phyloP scores from a whole-genome alignment of 2,888 invertebrate species.

The Parapristionchus giblindavisi region DNA sequence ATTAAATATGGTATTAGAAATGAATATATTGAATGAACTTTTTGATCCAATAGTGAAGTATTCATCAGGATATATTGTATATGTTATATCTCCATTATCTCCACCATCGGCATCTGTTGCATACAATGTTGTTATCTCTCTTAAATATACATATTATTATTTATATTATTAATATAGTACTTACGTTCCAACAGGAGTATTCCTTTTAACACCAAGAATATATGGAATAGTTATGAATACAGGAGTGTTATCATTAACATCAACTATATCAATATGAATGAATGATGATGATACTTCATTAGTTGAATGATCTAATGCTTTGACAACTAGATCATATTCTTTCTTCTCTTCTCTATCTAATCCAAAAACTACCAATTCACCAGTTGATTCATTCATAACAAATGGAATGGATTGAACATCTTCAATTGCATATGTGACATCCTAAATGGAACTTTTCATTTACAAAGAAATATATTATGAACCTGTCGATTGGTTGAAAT shows the following conservation, averaged over 20 bases:
- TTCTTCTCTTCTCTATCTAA: slow-evolving; percentile 31
- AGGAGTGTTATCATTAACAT: slow-evolving; percentile 33
- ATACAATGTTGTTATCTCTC: not conserved
- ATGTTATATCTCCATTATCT: slow-evolving; percentile 12
- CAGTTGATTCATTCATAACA: slow-evolving; percentile 13
- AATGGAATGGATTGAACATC: not conserved
- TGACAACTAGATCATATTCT: slow-evolving; percentile 15
- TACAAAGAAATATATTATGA: not conserved
- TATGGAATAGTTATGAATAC: slow-evolving; percentile 9
- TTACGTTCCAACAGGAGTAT: slow-evolving; percentile 17
- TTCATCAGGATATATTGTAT: slow-evolving; percentile 13
- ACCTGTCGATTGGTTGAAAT: slow-evolving; percentile 26
- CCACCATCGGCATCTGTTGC: slow-evolving; percentile 27
- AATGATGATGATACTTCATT: not conserved
- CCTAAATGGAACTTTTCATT: not conserved
- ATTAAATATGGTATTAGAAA: not conserved
- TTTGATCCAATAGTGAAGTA: slow-evolving; percentile 17
- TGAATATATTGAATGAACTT: not conserved
- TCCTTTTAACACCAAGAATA: slow-evolving; percentile 20
- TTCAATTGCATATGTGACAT: not conserved
- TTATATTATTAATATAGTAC: not conserved
- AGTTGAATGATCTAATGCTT: slow-evolving; percentile 21
- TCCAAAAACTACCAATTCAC: slow-evolving; percentile 22
- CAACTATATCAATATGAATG: slow-evolving; percentile 20
- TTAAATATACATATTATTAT: not conserved